Percentiles rank a stretch among this genome's conserved stretches.
These are phyloP conservation scores for Oasisia sp. DNA, from an alignment of 2,888 invertebrate genomes.

Conservation along the genomic window DNA sequence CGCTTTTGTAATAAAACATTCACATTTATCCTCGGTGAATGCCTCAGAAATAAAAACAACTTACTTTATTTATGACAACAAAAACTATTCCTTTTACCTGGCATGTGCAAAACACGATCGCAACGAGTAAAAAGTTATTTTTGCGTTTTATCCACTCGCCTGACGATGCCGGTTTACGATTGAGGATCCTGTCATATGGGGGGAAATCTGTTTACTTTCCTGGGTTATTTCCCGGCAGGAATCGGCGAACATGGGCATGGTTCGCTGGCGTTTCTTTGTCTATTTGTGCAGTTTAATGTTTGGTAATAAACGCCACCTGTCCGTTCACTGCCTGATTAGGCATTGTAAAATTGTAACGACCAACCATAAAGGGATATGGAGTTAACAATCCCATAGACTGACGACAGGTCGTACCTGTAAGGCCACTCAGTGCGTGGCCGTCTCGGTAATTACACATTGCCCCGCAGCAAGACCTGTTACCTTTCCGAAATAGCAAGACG, in stretches of 20 bases:
- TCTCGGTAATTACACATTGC: background rate
- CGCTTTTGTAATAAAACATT: background rate
- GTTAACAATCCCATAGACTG: background rate
- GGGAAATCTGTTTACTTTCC: background rate
- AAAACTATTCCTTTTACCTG: background rate
- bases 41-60: background rate
- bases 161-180: background rate
- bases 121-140: background rate
- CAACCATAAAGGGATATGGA: background rate
- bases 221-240: background rate
- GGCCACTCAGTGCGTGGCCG: background rate
- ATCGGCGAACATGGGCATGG: background rate
- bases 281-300: conserved; percentile 7
- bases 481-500: too few relatives aligned
- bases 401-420: background rate
- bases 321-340: background rate
- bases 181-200: background rate
- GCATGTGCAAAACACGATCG: background rate
- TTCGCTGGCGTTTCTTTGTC: background rate
- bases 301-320: background rate
- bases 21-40: background rate
- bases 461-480: background rate
- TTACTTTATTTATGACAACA: background rate
- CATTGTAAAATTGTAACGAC: conserved; percentile 7
- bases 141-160: background rate